These are phyloP conservation scores for Habrosyne pyritoides DNA, from an alignment of 2,888 invertebrate genomes.

Conservation along the genomic window DNA sequence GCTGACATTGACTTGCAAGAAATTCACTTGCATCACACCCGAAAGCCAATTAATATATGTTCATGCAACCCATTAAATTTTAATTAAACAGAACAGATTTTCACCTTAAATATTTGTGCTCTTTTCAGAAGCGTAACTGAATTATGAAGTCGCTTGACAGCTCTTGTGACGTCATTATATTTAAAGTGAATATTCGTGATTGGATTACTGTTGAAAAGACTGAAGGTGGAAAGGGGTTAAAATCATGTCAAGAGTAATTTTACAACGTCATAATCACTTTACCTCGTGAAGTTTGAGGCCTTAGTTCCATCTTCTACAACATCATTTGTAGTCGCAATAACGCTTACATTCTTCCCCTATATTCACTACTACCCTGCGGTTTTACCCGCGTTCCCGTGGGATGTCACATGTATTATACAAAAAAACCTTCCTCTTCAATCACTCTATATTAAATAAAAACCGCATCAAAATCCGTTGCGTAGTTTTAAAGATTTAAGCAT, in stretches of 20 bases:
- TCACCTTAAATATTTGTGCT: neutral
- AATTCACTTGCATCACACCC: neutral
- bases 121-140: neutral
- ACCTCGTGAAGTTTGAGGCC: neutral
- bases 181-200: neutral
- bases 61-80: neutral
- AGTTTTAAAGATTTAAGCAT: too few relatives aligned
- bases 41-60: neutral
- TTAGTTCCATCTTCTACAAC: neutral
- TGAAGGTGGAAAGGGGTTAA: too few relatives aligned
- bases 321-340: too few relatives aligned
- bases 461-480: too few relatives aligned
- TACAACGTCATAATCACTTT: neutral
- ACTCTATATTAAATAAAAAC: too few relatives aligned
- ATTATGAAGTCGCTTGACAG: neutral
- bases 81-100: neutral
- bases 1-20: too few relatives aligned
- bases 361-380: too few relatives aligned
- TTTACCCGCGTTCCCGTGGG: too few relatives aligned
- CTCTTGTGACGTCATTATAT: neutral
- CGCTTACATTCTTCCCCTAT: too few relatives aligned
- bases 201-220: neutral
- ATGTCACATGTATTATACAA: too few relatives aligned
- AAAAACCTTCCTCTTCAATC: too few relatives aligned
- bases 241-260: neutral